Evolutionary conservation across 2,888 invertebrate genomes (phyloP).

Genomic region (Luperina nickerlii): DNA sequence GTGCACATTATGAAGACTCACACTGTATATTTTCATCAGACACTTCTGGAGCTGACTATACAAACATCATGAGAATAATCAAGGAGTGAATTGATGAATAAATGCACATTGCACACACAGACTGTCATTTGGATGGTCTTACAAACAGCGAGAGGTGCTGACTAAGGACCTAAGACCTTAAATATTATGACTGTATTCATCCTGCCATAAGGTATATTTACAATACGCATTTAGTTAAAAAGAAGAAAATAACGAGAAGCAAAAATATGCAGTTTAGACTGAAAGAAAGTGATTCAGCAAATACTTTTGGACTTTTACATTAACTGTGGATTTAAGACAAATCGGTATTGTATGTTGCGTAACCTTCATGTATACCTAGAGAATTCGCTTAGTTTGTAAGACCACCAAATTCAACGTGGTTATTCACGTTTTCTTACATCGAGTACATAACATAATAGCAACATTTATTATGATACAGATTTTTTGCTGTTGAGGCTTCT

Average conservation of each 20-base stretch:
- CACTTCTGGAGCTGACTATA: background rate
- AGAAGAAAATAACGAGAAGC: background rate
- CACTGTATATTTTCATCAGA: no score
- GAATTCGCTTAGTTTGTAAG: conserved; percentile 16
- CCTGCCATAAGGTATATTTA: background rate
- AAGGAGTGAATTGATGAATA: background rate
- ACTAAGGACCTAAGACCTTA: no score
- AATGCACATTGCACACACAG: background rate
- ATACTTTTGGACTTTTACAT: background rate
- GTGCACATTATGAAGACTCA: no score
- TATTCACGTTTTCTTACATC: conserved; percentile 13
- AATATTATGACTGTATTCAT: background rate
- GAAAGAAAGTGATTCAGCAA: background rate
- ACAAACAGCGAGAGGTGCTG: background rate
- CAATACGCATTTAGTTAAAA: no score
- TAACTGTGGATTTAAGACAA: background rate
- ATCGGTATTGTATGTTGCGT: background rate
- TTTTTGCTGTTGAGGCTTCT: background rate
- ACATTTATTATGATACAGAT: background rate
- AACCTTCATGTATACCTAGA: background rate
- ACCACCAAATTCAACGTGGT: conserved; percentile 8
- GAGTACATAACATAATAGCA: conserved; percentile 32
- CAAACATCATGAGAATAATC: background rate
- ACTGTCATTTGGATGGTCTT: conserved; percentile 10
- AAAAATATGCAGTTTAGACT: background rate